Percentiles rank a stretch among this genome's conserved stretches.
Conservation (phyloP, 2,888 invertebrate species). For the Bibio marci region DNA sequence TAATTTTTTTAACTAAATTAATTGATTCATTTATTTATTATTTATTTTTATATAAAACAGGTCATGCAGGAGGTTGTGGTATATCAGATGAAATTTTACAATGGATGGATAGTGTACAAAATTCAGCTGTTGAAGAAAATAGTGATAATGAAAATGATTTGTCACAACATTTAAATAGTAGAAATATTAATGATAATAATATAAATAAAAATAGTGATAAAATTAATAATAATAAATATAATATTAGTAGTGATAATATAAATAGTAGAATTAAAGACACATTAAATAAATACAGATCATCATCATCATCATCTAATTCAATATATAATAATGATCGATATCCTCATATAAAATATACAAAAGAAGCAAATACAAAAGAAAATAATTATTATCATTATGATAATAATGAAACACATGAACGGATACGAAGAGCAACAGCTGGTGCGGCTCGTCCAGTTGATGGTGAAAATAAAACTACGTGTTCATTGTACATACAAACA, state of each 20-base stretch:
- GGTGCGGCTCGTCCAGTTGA: constrained; percentile 43
- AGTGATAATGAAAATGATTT: constrained; percentile 7
- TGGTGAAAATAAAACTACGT: constrained; percentile 56
- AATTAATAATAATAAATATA: background rate
- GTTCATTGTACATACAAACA: constrained; percentile 92
- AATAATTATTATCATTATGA: constrained; percentile 26
- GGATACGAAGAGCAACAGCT: constrained; percentile 27
- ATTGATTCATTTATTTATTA: too few species aligned
- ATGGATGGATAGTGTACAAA: constrained; percentile 87
- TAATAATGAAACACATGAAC: constrained; percentile 22
- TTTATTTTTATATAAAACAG: too few species aligned
- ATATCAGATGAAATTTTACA: constrained; percentile 71
- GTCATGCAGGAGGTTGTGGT: constrained; percentile 75
- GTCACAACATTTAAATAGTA: constrained; percentile 10
- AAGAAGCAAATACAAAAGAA: constrained; percentile 43
- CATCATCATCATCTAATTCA: too few species aligned
- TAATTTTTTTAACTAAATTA: too few species aligned
- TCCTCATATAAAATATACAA: constrained; percentile 56
- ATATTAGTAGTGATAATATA: background rate
- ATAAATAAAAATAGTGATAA: background rate
- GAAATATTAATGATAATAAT: constrained; percentile 9
- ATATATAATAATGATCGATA: constrained; percentile 27
- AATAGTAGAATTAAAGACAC: constrained; percentile 17
- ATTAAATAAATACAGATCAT: too few species aligned
- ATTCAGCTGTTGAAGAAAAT: constrained; percentile 48